Percentiles rank a stretch among this genome's conserved stretches.
Conservation (phyloP, 2,888 invertebrate species). For the Eupithecia inturbata region DNA sequence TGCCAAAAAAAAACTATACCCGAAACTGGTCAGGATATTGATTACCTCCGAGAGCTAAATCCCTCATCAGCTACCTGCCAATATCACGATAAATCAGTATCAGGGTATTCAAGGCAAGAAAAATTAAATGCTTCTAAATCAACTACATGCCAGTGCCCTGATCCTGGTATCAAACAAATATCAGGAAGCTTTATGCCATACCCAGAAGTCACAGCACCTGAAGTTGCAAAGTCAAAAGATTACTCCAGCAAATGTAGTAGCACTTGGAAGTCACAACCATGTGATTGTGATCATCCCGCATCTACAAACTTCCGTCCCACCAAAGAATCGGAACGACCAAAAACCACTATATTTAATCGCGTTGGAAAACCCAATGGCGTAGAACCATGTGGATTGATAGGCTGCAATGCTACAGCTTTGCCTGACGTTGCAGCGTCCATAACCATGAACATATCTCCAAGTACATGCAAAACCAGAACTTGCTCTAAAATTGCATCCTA, state of each 20-base stretch:
- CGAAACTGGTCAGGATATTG: not conserved
- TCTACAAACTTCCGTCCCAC: not conserved
- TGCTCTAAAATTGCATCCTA: not conserved
- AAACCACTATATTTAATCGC: not conserved
- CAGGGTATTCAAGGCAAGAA: too few species aligned
- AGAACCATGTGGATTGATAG: not conserved
- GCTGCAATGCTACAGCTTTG: not conserved
- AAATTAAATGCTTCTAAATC: not conserved
- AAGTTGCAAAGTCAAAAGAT: not conserved
- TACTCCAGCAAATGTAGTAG: not conserved
- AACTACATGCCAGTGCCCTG: not conserved
- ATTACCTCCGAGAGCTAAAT: not conserved
- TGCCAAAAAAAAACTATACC: not conserved
- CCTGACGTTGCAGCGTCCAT: not conserved
- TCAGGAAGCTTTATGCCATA: not conserved
- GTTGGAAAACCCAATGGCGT: not conserved
- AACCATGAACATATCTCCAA: not conserved
- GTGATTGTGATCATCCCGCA: not conserved
- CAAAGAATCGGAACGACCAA: not conserved
- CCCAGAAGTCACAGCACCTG: not conserved
- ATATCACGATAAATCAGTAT: too few species aligned
- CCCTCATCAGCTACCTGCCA: not conserved
- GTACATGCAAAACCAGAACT: not conserved
- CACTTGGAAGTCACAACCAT: not conserved
- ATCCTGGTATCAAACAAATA: not conserved